Evolutionary conservation across 2,113 vertebrate species (phyloP), one percentile per base, ranked within the genome.

Genomic region (Rhineura floridana): DNA sequence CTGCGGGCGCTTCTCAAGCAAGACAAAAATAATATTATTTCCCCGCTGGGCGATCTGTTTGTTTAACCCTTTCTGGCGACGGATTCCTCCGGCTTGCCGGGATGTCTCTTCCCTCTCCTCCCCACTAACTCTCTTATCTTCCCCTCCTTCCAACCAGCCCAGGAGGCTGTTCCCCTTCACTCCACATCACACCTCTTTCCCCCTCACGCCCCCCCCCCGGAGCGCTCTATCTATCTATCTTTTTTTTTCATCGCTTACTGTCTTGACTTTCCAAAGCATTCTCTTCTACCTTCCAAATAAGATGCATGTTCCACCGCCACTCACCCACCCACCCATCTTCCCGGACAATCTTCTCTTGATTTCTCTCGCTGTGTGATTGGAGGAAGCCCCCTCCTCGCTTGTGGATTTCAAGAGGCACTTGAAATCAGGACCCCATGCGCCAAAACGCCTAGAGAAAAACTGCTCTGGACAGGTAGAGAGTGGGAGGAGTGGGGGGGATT

Each of bases 61-160:
- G 87, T 91, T 95, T 95, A 95, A 95, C 93, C 89, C 93, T 86
- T 94, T 87, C 19, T n/a, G 84, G 70, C 50, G 48, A 21, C 10
- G n/a, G 12, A 8, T 33, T 30, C 1, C 21, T 63, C 81, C 50
- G 84, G 81, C 78, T 44, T 83, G 76, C n/a, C 8, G 73, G 21
- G 23, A 25, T 36, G 59, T 3, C 36, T 72, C 21, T 79, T 87
- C 39, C 1, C 46, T 85, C 33, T 59, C 89, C 44, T 46, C 44
- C 81, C 42, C 90, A 46, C 19, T 55, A 85, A 88, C 12, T 84
- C 21, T 21, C 0, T 0, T 4, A 55, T 67, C 42, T 65, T 12
- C 44, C 91, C 87, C 76, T 33, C 82, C 78, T 48, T n/a, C 46
- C 48, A 33, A 30, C 76, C 44, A 62, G 12, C 12, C 62, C 55